Percentiles rank a stretch among this genome's conserved stretches.
phyloP scores from a whole-genome alignment of 2,797 vertebrate genomes.

The Sardinella longiceps region DNA sequence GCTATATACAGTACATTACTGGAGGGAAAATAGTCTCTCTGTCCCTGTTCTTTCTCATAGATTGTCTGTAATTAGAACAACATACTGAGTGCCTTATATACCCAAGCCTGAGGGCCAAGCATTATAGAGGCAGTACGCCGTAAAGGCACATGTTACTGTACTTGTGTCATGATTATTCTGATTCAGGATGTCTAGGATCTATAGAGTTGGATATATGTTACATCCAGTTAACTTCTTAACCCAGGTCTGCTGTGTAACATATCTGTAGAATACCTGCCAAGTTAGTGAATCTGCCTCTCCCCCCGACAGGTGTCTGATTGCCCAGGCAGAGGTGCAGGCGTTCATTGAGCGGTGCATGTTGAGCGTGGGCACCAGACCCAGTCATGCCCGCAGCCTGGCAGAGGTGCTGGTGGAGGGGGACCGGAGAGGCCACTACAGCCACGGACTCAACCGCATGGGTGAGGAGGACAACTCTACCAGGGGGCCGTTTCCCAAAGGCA shows the following conservation, averaged over 20 bases:
- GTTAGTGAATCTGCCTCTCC: not conserved
- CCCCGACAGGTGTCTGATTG: constrained; percentile 71
- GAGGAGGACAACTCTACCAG: constrained; percentile 47
- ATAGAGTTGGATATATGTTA: no score
- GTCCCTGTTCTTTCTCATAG: not conserved
- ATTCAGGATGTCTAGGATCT: not conserved
- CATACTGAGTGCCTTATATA: not conserved
- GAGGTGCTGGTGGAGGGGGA: constrained; percentile 79
- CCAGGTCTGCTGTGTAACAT: no score
- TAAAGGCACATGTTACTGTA: not conserved
- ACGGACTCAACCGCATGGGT: constrained; percentile 81
- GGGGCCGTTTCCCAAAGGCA: no score
- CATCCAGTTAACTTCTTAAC: no score
- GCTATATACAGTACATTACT: not conserved
- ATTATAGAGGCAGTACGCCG: not conserved
- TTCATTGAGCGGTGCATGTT: constrained; percentile 76
- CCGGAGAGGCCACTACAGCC: constrained; percentile 78
- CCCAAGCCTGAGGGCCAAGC: not conserved
- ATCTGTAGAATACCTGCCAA: no score
- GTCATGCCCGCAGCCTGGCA: constrained; percentile 74
- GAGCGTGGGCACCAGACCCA: constrained; percentile 66
- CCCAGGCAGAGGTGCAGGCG: constrained; percentile 61
- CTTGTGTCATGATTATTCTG: not conserved
- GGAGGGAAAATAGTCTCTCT: not conserved
- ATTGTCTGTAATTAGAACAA: not conserved